Conservation (phyloP, 2,113 vertebrate species). For the Lethenteron camtschaticum region DNA sequence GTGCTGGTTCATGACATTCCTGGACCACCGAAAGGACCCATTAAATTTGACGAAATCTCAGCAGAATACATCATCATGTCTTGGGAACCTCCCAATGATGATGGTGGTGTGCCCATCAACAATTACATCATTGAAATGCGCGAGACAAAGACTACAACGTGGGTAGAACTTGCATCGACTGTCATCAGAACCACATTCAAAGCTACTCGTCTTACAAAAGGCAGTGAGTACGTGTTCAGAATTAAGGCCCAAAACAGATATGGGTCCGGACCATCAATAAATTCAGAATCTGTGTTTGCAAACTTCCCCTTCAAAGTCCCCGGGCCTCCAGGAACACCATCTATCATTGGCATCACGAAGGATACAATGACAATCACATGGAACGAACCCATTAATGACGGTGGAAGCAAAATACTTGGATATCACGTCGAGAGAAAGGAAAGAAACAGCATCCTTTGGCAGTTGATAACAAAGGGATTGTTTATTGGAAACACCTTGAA, state of each 20-base stretch:
- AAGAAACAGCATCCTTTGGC: slow-evolving; percentile 71
- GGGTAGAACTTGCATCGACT: slow-evolving; percentile 55
- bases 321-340: slow-evolving; percentile 79
- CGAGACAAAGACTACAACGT: slow-evolving; percentile 62
- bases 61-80: slow-evolving; percentile 56
- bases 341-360: slow-evolving; percentile 61
- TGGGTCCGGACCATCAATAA: slow-evolving; percentile 57
- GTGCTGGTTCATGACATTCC: slow-evolving; percentile 84
- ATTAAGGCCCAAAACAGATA: slow-evolving; percentile 91
- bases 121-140: slow-evolving; percentile 76
- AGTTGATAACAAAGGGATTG: slow-evolving; percentile 54
- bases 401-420: slow-evolving; percentile 77
- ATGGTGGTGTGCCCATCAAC: slow-evolving; percentile 87
- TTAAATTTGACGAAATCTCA: slow-evolving; percentile 70
- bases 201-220: slow-evolving; percentile 59
- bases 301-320: slow-evolving; percentile 78
- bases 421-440: slow-evolving; percentile 95
- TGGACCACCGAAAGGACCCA: slow-evolving; percentile 72
- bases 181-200: slow-evolving; percentile 79
- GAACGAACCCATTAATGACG: slow-evolving; percentile 79
- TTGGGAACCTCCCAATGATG: slow-evolving; percentile 75
- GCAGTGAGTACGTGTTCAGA: slow-evolving; percentile 80
- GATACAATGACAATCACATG: slow-evolving; percentile 82
- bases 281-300: slow-evolving; percentile 54
- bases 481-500: slow-evolving; percentile 77